A percentile compares a stretch with the other conserved stretches of the same genome.
phyloP scores from a whole-genome alignment of 2,113 vertebrate genomes.

The Stercorarius parasiticus region DNA sequence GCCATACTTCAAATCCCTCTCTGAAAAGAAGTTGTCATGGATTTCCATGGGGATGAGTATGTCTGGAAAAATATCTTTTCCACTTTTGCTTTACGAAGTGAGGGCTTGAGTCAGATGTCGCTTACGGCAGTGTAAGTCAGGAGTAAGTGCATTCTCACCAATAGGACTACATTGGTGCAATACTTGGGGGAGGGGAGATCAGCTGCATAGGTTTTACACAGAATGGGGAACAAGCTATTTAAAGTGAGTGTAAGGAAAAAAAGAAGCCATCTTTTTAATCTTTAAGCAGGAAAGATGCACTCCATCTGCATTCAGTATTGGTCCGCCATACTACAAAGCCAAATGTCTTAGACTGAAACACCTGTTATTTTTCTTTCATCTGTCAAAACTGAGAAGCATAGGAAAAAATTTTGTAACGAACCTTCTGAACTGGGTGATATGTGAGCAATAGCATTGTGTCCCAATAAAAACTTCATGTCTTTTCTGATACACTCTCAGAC shows the following conservation, averaged over 20 bases:
- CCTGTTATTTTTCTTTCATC: neutral
- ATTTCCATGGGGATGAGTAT: slow-evolving; percentile 90
- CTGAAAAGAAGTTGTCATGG: slow-evolving; percentile 77
- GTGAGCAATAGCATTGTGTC: neutral
- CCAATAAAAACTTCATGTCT: neutral
- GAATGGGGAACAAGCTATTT: neutral
- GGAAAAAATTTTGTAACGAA: neutral
- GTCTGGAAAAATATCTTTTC: slow-evolving; percentile 23
- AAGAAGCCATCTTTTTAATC: neutral
- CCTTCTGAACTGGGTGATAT: neutral
- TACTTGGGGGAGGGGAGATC: neutral
- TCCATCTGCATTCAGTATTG: neutral
- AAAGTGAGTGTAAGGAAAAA: neutral
- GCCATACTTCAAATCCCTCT: slow-evolving; percentile 72
- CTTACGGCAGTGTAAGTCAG: neutral
- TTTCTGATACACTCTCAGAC: neutral
- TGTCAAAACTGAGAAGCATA: neutral
- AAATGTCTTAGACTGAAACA: neutral
- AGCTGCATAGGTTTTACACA: neutral
- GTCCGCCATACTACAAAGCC: neutral
- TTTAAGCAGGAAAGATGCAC: neutral
- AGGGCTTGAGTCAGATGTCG: neutral
- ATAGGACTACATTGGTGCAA: neutral
- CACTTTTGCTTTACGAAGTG: neutral
- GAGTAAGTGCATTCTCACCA: neutral